phyloP scores from a whole-genome alignment of 2,113 vertebrate species.

The Ciconia stormi region DNA sequence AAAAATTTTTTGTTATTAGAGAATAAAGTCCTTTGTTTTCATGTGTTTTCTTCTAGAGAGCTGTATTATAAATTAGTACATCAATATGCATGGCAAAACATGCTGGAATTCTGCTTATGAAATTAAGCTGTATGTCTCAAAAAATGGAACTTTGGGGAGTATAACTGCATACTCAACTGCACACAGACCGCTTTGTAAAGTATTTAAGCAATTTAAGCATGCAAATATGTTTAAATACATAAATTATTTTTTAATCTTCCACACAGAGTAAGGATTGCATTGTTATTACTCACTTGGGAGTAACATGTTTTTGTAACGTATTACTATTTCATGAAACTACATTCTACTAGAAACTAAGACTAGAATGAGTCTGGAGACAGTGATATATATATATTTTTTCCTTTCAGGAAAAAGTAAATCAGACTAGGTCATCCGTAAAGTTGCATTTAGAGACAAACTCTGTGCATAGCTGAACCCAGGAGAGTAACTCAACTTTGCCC shows the following conservation, averaged over 20 bases:
- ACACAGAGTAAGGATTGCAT: not conserved
- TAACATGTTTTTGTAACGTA: not conserved
- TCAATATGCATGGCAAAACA: not conserved
- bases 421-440: not conserved
- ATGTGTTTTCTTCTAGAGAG: not conserved
- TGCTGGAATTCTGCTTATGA: not conserved
- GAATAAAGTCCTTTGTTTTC: not conserved
- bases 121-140: not conserved
- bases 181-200: not conserved
- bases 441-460: not conserved
- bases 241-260: not conserved
- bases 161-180: not conserved
- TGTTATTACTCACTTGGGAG: not conserved
- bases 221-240: not conserved
- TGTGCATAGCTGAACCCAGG: not conserved
- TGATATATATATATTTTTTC: not conserved
- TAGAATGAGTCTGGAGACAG: not conserved
- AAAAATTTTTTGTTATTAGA: not conserved
- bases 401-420: not conserved
- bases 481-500: not conserved
- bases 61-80: not conserved
- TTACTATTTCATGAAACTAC: not conserved
- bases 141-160: not conserved
- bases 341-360: not conserved
- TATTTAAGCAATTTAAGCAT: not conserved